Base-by-base conservation (phyloP, 1,140 invertebrate genomes). In the Tetraneura akinire region DNA sequence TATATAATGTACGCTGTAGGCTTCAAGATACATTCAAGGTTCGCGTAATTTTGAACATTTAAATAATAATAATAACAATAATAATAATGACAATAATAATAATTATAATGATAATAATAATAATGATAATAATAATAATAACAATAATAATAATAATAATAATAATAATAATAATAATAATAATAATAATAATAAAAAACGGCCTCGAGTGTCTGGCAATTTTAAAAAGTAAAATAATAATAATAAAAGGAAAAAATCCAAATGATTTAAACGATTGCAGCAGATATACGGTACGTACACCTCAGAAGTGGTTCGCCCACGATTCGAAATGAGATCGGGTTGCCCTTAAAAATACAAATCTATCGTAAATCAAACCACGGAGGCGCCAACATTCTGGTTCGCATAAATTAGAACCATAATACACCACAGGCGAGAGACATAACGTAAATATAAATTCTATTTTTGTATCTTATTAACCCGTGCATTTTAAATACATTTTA, bases 341-440 rank as follows among this genome's bases (percentile, higher is more conserved):
- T 26, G 71, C 71, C 70, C 71, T 74, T 55, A 74, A 74, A 74
- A 74, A 74, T 74, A 74, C 18, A 23, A 74, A 57, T 74, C 53
- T 1, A 9, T 57, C 71, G 71, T 74, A 74, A 74, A 74, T 74
- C 71, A 74, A 57, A 74, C n/a, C 51, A 37, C n/a, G 32, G 71
- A 57, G 71, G 71, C 71, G 71, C 71, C 71, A 74, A 74, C 71
- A 74, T 74, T 74, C 71, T 74, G 71, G 51, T 57, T 57, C 51
- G 71, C 71, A 74, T 74, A 74, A 74, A 74, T 74, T 74, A 74
- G 51, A 74, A 55, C 71, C 71, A 37, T 57, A 74, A 74, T 74
- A 74, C 71, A 74, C 71, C 71, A 74, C 71, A 26, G 71, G 71
- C 71, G 32, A 74, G 71, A 37, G 49, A 73, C 45, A 51, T 21